Base-by-base conservation (phyloP, 1,140 invertebrate genomes). In the Coelopa frigida region DNA sequence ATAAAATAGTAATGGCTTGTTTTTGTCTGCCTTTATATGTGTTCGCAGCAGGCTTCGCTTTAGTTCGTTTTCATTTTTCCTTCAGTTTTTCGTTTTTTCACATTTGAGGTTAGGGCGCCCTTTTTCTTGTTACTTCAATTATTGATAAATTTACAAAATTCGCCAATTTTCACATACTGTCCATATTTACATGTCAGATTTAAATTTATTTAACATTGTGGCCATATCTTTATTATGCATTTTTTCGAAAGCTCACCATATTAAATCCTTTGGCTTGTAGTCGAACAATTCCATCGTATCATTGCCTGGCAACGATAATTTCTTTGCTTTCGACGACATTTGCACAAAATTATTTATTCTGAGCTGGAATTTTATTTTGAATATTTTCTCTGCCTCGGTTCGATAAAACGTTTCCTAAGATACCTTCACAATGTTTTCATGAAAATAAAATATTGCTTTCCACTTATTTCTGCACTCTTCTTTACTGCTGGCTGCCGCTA, bases 271-370 rank as follows among this genome's bases (percentile, higher is more conserved):
- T 21, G 63, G 63, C 44, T 67, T 67, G 50, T 67, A 67, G 55
- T 55, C 59, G 47, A 63, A 59, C 55, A 63, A 59, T 46, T 67
- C 63, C 52, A 56, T 49, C 24, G 57, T 50, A 46, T 65, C 61
- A 57, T 52, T 57, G 44, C 62, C 49, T 24, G 62, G 56, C 43
- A 66, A 58, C 57, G 62, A 66, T 60, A 63, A 49, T 59, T 66
- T 66, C 53, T 66, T 66, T 51, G 60, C 60, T 53, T 66, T 66
- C 47, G 62, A 66, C 47, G 62, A 66, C 62, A 66, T 66, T 46
- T 46, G 26, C 18, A 46, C 22, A 41, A 66, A 62, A 49, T 54
- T 66, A 53, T 66, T 62, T 26, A 66, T 42, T 29, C 40, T 39
- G 21, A 50, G 39, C 39, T 46, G 38, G 39, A 50, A 50, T 46